Evolutionary conservation across 2,113 vertebrate genomes (phyloP).

Genomic region (Chloebia gouldiae): DNA sequence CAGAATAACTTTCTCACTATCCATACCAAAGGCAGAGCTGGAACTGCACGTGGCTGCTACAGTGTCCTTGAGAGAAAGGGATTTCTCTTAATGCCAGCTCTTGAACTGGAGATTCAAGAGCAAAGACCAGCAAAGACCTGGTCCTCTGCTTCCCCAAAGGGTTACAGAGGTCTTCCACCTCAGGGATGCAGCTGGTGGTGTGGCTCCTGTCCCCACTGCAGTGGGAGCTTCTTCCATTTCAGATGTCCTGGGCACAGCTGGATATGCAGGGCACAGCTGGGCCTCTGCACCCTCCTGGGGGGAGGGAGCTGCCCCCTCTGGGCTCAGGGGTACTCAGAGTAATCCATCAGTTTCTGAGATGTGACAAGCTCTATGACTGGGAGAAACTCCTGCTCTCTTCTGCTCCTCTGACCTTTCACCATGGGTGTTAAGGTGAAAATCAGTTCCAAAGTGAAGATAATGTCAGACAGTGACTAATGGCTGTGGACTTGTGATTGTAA

Average conservation of each 20-base stretch:
- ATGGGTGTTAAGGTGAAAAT: not conserved
- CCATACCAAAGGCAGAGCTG: not conserved
- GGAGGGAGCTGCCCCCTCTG: not conserved
- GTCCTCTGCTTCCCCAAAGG: not conserved
- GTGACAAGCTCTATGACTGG: not conserved
- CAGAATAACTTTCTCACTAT: not conserved
- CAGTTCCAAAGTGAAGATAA: not conserved
- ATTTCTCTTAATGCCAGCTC: not conserved
- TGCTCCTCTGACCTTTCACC: not conserved
- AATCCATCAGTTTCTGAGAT: not conserved
- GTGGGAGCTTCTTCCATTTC: not conserved
- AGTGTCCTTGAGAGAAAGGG: not conserved
- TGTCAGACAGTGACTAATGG: not conserved
- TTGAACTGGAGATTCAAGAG: not conserved
- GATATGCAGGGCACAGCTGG: not conserved
- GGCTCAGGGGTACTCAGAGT: not conserved
- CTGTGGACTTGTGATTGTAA: not conserved
- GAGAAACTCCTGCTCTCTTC: not conserved
- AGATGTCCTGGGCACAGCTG: not conserved
- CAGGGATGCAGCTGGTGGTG: not conserved
- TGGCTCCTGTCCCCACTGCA: not conserved
- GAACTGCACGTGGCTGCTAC: not conserved
- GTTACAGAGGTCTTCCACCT: not conserved
- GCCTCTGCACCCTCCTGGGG: not conserved
- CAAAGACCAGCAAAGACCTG: too few relatives aligned